phyloP scores from a whole-genome alignment of 1,140 invertebrate genomes.

The Drosophila prosaltans region DNA sequence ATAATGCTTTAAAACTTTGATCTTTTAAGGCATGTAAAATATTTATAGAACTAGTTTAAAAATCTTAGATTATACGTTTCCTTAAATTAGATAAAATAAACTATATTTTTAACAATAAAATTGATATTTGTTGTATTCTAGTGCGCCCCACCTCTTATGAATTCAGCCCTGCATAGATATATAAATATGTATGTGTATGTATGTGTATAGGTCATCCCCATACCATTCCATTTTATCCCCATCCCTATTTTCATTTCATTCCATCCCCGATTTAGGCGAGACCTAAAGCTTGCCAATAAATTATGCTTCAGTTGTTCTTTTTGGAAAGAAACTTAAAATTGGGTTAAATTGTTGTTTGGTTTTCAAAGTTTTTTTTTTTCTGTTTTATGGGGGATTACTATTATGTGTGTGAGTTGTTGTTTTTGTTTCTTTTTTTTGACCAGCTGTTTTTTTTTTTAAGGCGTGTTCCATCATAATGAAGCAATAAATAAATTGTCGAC shows the following conservation, averaged over 20 bases:
- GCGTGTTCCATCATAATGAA: constrained; percentile 9
- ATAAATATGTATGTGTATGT: too few species aligned
- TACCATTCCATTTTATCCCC: constrained; percentile 15
- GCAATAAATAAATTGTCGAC: constrained; percentile 9
- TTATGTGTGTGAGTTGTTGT: background rate
- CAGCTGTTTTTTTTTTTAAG: constrained; percentile 1
- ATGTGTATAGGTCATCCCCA: background rate
- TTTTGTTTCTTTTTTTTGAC: constrained; percentile 2
- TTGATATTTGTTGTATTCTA: too few species aligned
- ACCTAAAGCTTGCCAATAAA: constrained; percentile 51
- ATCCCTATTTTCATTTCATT: background rate
- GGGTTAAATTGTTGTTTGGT: constrained; percentile 46
- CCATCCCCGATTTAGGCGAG: constrained; percentile 2
- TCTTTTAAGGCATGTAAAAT: too few species aligned
- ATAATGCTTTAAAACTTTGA: too few species aligned
- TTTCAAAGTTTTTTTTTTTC: background rate
- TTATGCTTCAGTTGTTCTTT: constrained; percentile 62
- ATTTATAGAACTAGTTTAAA: too few species aligned
- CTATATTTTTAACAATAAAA: too few species aligned
- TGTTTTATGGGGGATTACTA: constrained; percentile 9
- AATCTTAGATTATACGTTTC: too few species aligned
- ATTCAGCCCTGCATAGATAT: too few species aligned
- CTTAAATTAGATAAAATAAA: too few species aligned
- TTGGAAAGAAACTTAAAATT: constrained; percentile 34
- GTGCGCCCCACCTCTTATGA: too few species aligned